A percentile compares a stretch with the other conserved stretches of the same genome.
Evolutionary conservation across 2,888 invertebrate genomes (phyloP).

Genomic region (Lycia hirtaria): DNA sequence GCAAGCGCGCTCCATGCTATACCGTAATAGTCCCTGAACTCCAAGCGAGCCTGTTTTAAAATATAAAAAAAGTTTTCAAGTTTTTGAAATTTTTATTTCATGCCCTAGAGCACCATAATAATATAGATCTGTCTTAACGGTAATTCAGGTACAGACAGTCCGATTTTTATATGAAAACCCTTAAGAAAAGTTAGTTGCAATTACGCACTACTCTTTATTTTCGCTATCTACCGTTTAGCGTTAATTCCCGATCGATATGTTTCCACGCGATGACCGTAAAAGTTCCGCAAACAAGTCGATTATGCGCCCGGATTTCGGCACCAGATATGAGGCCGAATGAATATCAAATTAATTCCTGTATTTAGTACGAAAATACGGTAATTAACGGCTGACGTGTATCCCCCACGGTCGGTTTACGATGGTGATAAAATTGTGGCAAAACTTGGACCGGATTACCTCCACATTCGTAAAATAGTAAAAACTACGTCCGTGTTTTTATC

Average conservation of each 20-base stretch:
- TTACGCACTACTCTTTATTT: no score
- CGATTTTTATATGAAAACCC: no score
- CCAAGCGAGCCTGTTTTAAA: no score
- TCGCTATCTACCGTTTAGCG: background rate
- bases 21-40: no score
- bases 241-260: constrained; percentile 28
- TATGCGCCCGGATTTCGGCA: constrained; percentile 58
- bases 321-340: constrained; percentile 60
- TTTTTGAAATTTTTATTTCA: no score
- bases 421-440: constrained; percentile 65
- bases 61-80: no score
- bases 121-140: no score
- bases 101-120: no score
- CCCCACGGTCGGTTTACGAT: constrained; percentile 61
- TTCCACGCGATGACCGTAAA: constrained; percentile 46
- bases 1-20: no score
- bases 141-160: no score
- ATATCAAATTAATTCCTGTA: constrained; percentile 69
- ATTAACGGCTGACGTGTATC: constrained; percentile 62
- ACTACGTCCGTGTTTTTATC: background rate
- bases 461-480: background rate
- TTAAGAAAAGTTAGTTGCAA: no score
- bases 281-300: constrained; percentile 48
- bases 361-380: constrained; percentile 66
- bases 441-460: constrained; percentile 22